Evolutionary conservation across 2,797 vertebrate genomes (phyloP).

Genomic region (Chaunax sp.): DNA sequence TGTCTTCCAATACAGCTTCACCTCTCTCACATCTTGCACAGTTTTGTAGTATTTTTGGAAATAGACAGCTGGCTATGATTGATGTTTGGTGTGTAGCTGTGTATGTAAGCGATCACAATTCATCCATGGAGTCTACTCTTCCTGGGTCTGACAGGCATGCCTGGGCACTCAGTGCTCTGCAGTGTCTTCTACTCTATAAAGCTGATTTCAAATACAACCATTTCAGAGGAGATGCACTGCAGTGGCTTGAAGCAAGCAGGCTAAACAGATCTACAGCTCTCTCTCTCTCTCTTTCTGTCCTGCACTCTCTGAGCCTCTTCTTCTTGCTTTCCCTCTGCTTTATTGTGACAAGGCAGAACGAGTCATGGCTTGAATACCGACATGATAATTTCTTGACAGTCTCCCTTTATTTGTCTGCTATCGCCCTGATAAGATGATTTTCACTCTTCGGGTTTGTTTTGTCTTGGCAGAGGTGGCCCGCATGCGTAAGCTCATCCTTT

Average conservation of each 20-base stretch:
- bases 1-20: conserved; percentile 44
- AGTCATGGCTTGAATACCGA: conserved; percentile 80
- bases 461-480: conserved; percentile 73
- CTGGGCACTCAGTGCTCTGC: conserved; percentile 60
- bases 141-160: conserved; percentile 70
- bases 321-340: conserved; percentile 68
- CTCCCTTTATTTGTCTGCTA: conserved; percentile 78
- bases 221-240: conserved; percentile 67
- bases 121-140: conserved; percentile 69
- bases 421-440: conserved; percentile 76
- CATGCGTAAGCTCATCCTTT: conserved; percentile 67
- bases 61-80: conserved; percentile 72
- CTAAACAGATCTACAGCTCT: conserved; percentile 72
- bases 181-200: conserved; percentile 73
- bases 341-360: conserved; percentile 74
- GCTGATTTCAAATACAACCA: conserved; percentile 79
- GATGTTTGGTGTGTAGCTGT: conserved; percentile 77
- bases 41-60: conserved; percentile 41
- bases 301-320: conserved; percentile 52
- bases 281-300: conserved; percentile 17
- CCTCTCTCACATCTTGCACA: conserved; percentile 43
- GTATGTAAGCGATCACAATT: conserved; percentile 81
- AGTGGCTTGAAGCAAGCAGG: conserved; percentile 69
- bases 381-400: conserved; percentile 76
- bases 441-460: conserved; percentile 75